phyloP scores from a whole-genome alignment of 2,888 invertebrate genomes.

The Antheraea yamamai region DNA sequence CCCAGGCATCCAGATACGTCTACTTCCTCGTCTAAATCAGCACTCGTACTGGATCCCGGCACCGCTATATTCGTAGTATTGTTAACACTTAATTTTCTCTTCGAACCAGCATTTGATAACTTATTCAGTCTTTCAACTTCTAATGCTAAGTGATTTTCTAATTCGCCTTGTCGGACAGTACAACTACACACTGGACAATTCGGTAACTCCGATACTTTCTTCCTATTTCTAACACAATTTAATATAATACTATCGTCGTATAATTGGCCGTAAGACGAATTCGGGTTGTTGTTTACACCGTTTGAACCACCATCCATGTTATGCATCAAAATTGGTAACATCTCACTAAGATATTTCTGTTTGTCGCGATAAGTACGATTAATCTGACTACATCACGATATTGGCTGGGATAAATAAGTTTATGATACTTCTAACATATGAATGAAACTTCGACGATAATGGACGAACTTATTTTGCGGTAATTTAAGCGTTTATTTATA shows the following conservation, averaged over 20 bases:
- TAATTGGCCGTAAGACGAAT: slow-evolving; percentile 45
- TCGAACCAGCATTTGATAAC: slow-evolving; percentile 56
- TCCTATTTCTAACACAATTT: slow-evolving; percentile 80
- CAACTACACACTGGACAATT: slow-evolving; percentile 95
- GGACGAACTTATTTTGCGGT: slow-evolving; percentile 63
- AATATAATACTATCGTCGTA: slow-evolving; percentile 73
- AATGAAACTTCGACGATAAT: slow-evolving; percentile 53
- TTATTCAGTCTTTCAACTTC: slow-evolving; percentile 84
- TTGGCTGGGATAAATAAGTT: slow-evolving; percentile 44
- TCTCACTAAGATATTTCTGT: slow-evolving; percentile 50
- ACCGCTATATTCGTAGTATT: slow-evolving; percentile 50
- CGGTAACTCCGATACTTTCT: slow-evolving; percentile 85
- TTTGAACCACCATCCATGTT: slow-evolving; percentile 71
- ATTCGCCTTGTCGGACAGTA: slow-evolving; percentile 90
- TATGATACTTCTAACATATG: slow-evolving; percentile 37
- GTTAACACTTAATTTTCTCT: slow-evolving; percentile 64
- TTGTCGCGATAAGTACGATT: slow-evolving; percentile 37
- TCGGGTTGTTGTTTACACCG: slow-evolving; percentile 47
- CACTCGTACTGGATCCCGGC: slow-evolving; percentile 57
- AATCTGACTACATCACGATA: slow-evolving; percentile 72
- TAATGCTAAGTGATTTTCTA: slow-evolving; percentile 90
- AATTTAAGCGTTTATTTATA: slow-evolving; percentile 37
- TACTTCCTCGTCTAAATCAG: slow-evolving; percentile 38
- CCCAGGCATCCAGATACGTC: slow-evolving; percentile 58
- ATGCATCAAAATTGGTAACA: slow-evolving; percentile 74